phyloP scores from a whole-genome alignment of 2,113 vertebrate genomes.

The Felis chaus region DNA sequence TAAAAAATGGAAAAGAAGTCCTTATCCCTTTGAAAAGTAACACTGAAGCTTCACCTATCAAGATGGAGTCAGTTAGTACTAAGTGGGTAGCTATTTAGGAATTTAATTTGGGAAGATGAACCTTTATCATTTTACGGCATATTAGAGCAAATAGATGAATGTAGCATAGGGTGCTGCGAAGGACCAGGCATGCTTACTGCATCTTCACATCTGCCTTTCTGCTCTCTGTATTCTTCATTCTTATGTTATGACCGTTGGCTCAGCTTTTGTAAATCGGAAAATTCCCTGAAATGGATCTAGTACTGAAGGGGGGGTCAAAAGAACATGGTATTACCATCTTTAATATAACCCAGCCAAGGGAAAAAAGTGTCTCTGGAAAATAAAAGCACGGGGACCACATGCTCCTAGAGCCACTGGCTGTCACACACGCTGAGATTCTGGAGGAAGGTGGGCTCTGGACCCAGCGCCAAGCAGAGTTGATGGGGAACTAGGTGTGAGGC shows the following conservation, averaged over 20 bases:
- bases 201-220: neutral
- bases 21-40: constrained; percentile 8
- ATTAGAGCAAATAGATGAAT: neutral
- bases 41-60: neutral
- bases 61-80: neutral
- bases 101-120: neutral
- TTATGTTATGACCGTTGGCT: neutral
- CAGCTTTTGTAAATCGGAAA: neutral
- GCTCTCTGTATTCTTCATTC: neutral
- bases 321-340: neutral
- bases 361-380: too few relatives aligned
- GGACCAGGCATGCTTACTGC: neutral
- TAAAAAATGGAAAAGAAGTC: neutral
- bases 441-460: neutral
- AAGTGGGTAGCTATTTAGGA: neutral
- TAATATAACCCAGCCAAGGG: neutral
- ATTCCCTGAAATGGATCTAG: neutral
- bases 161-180: accelerated
- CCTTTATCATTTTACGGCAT: neutral
- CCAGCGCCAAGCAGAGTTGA: accelerated
- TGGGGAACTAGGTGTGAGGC: accelerated
- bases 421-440: neutral
- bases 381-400: neutral
- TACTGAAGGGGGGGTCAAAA: neutral
- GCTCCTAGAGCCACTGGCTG: too few relatives aligned